Evolutionary conservation across 2,113 vertebrate species (phyloP), one percentile per base, ranked within the genome.

Genomic region (Australoheros scitulus): DNA sequence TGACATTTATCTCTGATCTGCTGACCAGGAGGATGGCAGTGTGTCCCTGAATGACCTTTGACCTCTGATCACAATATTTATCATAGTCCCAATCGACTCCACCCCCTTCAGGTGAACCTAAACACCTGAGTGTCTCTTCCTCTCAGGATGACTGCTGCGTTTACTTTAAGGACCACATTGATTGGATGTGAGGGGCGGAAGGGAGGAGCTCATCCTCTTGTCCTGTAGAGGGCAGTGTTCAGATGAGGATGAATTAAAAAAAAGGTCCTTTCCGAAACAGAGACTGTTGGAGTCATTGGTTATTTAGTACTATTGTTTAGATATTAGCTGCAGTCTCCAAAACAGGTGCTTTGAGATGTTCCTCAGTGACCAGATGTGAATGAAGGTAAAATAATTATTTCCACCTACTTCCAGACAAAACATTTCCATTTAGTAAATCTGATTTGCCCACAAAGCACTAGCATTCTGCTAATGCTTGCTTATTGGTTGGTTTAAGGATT

Each of bases 11-110:
- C 9, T 29, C 7, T 15, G 29, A 5, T 57, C 11, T 29, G 32
- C 22, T 41, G 61, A 38, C 82, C 22, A 34, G 18, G 58, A 85
- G 79, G 78, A 38, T 56, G 84, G 34, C 78, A 72, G 26, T 1
- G 1, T 24, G 47, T 36, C 76, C 63, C 8, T 3, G 0, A 9
- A 11, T 2, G 59, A 87, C 75, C 82, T 63, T 36, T 60, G 77
- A 29, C 64, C 52, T 22, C 22, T 61, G 29, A 78, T 57, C n/a
- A 11, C 17, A 7, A 1, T 68, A 26, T 74, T 74, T 55, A 32
- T 32, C 41, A 50, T n/a, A 5, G 10, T 34, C 38, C 63, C 43
- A 13, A 15, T 79, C 36, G 20, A 38, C 15, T 29, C 55, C 17
- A 1, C 17, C 24, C 55, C 11, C 55, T 47, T 7, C 38, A 29